Conservation (phyloP, 2,113 vertebrate species). For the Aspiorhynchus laticeps region DNA sequence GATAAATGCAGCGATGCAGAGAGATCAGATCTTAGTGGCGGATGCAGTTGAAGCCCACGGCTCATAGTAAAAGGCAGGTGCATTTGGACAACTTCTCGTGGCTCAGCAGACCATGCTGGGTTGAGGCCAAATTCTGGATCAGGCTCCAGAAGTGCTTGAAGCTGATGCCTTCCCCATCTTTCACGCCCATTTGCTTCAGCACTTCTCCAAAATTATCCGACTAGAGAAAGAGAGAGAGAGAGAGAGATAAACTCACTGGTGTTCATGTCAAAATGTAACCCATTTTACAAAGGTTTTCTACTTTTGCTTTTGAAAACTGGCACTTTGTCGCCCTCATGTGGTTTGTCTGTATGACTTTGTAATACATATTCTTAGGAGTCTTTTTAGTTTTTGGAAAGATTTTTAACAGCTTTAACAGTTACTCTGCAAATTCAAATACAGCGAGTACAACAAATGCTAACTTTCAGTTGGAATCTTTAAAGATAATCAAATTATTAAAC, state of each 20-base stretch:
- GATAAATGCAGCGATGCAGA: slow-evolving; percentile 11
- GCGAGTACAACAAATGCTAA: background rate
- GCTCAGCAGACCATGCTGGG: slow-evolving; percentile 62
- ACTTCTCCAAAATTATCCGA: slow-evolving; percentile 69
- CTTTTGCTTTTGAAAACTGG: background rate
- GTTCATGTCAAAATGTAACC: background rate
- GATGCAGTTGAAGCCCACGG: background rate
- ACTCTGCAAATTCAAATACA: background rate
- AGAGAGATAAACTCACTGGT: background rate
- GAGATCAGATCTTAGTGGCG: background rate
- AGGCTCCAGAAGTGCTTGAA: slow-evolving; percentile 78
- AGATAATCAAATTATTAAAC: background rate
- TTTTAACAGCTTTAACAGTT: background rate
- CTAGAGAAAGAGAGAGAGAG: background rate
- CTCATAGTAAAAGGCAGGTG: slow-evolving; percentile 72
- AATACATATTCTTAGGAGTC: background rate
- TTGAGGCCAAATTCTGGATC: slow-evolving; percentile 71
- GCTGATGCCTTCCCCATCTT: slow-evolving; percentile 73
- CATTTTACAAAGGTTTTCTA: background rate
- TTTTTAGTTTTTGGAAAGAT: background rate
- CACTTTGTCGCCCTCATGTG: slow-evolving; percentile 14
- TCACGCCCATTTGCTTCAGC: slow-evolving; percentile 73
- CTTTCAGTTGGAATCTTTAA: background rate
- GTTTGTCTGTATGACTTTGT: background rate
- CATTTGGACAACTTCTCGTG: slow-evolving; percentile 66